These are phyloP conservation scores for Lasiommata megera DNA, from an alignment of 2,888 invertebrate genomes.

Conservation along the genomic window DNA sequence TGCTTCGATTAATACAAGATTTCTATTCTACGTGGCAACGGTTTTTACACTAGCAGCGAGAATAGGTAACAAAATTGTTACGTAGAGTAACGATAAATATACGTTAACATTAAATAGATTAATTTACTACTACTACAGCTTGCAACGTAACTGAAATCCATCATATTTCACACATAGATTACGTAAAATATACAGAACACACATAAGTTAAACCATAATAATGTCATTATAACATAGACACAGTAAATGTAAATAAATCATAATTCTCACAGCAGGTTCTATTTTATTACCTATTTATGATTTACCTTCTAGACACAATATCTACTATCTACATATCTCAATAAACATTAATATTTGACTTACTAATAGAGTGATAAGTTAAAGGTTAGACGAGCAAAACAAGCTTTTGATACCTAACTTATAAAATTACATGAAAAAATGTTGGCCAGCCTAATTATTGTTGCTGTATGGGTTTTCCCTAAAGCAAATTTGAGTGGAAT, in stretches of 20 bases:
- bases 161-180: neutral
- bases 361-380: neutral
- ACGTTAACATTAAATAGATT: too few species aligned
- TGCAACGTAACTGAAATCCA: neutral
- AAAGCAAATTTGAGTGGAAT: too few species aligned
- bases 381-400: neutral
- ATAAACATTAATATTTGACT: neutral
- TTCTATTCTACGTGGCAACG: constrained; percentile 58
- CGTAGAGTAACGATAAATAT: too few species aligned
- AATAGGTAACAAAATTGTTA: constrained; percentile 46
- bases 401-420: neutral
- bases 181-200: neutral
- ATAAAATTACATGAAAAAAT: neutral
- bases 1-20: constrained; percentile 55
- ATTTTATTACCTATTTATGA: neutral
- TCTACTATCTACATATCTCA: neutral
- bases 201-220: neutral
- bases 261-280: too few species aligned
- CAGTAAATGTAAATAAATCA: too few species aligned
- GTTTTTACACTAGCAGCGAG: constrained; percentile 58
- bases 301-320: neutral
- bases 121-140: neutral
- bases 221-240: neutral
- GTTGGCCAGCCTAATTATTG: too few species aligned
- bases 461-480: too few species aligned